These are phyloP conservation scores for Phymatocera aterrima DNA, from an alignment of 2,888 invertebrate genomes.

Conservation along the genomic window DNA sequence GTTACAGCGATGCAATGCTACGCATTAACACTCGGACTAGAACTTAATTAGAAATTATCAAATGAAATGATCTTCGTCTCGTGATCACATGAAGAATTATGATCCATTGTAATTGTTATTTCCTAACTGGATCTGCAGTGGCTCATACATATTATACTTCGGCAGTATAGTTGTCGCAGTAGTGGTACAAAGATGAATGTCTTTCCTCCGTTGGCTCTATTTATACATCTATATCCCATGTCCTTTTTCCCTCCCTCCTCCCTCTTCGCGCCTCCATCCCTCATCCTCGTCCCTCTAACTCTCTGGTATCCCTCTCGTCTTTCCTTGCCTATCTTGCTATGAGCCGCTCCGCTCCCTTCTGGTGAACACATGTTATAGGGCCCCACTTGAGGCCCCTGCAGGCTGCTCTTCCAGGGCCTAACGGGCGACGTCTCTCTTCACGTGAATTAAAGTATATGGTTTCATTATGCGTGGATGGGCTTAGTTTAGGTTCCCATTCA, in stretches of 20 bases:
- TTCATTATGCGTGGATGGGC: not conserved
- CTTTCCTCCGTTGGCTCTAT: too few relatives aligned
- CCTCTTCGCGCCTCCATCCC: not conserved
- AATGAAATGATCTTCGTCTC: slow-evolving; percentile 3
- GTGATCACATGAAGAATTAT: slow-evolving; percentile 16
- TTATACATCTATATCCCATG: not conserved
- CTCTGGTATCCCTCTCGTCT: not conserved
- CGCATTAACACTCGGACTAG: not conserved
- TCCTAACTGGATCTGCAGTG: not conserved
- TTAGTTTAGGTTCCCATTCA: too few relatives aligned
- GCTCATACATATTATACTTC: too few relatives aligned
- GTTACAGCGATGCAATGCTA: not conserved
- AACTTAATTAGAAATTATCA: not conserved
- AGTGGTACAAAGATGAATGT: not conserved
- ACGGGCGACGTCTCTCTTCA: not conserved
- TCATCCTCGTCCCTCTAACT: too few relatives aligned
- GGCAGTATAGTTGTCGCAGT: too few relatives aligned
- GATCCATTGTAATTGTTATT: slow-evolving; percentile 1
- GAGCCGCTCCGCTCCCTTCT: not conserved
- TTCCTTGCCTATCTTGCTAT: not conserved
- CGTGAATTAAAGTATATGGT: not conserved
- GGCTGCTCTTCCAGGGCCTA: not conserved
- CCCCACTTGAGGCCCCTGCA: not conserved
- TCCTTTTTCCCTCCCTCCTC: not conserved
- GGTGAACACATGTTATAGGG: slow-evolving; percentile 13